These are phyloP conservation scores for Ameiurus melas DNA, from an alignment of 2,113 vertebrate species.

Conservation along the genomic window DNA sequence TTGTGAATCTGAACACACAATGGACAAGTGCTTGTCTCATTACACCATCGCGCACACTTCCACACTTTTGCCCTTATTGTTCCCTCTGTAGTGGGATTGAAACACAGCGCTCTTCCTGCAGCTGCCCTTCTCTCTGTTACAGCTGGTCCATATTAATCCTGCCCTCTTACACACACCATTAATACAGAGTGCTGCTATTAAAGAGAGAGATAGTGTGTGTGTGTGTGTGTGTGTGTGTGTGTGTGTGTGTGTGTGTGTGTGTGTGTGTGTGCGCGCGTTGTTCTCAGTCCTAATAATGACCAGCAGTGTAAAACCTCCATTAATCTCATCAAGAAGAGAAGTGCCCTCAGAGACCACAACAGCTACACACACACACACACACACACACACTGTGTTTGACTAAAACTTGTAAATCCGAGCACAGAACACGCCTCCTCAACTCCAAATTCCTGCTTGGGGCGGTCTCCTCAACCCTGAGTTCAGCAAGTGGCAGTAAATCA, in stretches of 20 bases:
- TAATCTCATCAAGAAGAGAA: background rate
- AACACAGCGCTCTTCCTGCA: background rate
- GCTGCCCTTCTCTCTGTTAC: background rate
- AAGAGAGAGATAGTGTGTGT: background rate
- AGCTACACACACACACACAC: background rate
- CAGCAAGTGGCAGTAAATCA: no score
- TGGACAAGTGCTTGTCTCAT: background rate
- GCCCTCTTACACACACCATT: slow-evolving; percentile 13
- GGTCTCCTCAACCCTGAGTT: no score
- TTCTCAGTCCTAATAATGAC: background rate
- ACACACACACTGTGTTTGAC: background rate
- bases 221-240: background rate
- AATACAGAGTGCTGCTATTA: background rate
- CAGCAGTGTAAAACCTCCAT: background rate
- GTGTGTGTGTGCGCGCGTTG: background rate
- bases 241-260: background rate
- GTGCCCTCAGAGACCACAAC: background rate
- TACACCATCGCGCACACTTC: background rate
- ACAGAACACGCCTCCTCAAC: no score
- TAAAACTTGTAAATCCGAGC: no score
- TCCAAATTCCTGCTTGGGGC: no score
- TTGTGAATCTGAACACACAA: background rate
- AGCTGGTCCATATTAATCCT: background rate
- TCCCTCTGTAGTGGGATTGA: slow-evolving; percentile 7
- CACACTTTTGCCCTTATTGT: background rate